Evolutionary conservation across 2,888 invertebrate species (phyloP).

Genomic region (Eristalinus sepulchralis): DNA sequence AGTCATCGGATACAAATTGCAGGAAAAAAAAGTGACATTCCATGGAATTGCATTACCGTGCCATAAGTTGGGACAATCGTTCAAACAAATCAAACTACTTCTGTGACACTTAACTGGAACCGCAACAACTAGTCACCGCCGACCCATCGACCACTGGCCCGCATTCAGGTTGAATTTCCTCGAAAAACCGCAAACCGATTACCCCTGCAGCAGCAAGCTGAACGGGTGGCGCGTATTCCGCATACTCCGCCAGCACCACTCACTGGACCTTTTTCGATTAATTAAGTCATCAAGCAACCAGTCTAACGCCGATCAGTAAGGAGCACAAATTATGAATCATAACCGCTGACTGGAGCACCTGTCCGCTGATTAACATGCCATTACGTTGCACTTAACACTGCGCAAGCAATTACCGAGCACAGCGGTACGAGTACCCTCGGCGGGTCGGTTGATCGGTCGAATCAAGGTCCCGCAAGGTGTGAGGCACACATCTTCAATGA

Average conservation of each 20-base stretch:
- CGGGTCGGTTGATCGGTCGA: background rate
- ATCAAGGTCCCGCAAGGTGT: slow-evolving; percentile 34
- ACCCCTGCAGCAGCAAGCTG: background rate
- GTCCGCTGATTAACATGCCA: slow-evolving; percentile 58
- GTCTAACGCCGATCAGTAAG: slow-evolving; percentile 47
- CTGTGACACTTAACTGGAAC: slow-evolving; percentile 41
- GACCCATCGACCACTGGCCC: slow-evolving; percentile 20
- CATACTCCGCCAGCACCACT: slow-evolving; percentile 17
- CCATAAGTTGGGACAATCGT: slow-evolving; percentile 19
- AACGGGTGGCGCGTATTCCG: slow-evolving; percentile 10
- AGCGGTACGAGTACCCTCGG: background rate
- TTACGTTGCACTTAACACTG: slow-evolving; percentile 58
- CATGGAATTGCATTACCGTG: slow-evolving; percentile 19
- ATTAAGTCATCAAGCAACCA: slow-evolving; percentile 61
- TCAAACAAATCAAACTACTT: slow-evolving; percentile 31
- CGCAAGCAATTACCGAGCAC: slow-evolving; percentile 26
- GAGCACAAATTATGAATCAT: slow-evolving; percentile 61
- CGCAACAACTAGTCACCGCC: slow-evolving; percentile 44
- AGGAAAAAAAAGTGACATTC: slow-evolving; percentile 18
- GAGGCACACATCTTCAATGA: slow-evolving; percentile 59
- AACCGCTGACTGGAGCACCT: slow-evolving; percentile 54
- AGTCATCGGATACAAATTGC: background rate
- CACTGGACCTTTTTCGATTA: slow-evolving; percentile 50
- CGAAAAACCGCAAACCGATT: slow-evolving; percentile 58
- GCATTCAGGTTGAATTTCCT: slow-evolving; percentile 4